A percentile compares a stretch with the other conserved stretches of the same genome.
Evolutionary conservation across 2,113 vertebrate genomes (phyloP).

Genomic region (Daboia siamensis): DNA sequence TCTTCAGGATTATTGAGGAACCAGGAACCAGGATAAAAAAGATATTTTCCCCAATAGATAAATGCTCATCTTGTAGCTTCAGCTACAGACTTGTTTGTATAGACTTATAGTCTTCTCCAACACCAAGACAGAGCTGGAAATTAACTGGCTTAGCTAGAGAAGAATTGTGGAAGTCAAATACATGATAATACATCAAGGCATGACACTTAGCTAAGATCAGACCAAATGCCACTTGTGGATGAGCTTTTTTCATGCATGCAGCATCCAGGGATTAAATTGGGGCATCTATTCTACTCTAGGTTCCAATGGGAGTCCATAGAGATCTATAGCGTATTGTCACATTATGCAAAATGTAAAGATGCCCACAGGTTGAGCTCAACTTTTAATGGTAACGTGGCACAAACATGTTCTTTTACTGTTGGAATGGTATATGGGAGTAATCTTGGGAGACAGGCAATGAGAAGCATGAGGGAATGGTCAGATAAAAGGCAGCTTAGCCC

Average conservation of each 20-base stretch:
- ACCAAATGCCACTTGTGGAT: background rate
- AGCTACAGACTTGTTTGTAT: background rate
- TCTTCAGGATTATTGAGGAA: background rate
- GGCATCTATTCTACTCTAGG: background rate
- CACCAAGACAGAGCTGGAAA: background rate
- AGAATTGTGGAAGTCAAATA: background rate
- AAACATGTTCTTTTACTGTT: background rate
- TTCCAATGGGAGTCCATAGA: background rate
- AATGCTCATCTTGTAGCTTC: background rate
- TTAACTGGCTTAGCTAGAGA: background rate
- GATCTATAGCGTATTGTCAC: background rate
- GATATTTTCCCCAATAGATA: background rate
- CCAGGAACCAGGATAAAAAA: background rate
- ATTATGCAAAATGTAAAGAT: background rate
- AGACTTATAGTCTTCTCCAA: background rate
- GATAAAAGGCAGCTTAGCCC: background rate
- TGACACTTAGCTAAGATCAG: background rate
- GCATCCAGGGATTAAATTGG: background rate
- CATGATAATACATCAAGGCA: background rate
- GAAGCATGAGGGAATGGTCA: background rate
- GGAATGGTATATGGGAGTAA: background rate
- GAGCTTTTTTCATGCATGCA: background rate
- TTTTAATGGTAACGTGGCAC: background rate
- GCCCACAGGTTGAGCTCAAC: background rate
- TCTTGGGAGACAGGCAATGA: background rate